phyloP scores from a whole-genome alignment of 2,797 vertebrate species.

The Sylvia borin region DNA sequence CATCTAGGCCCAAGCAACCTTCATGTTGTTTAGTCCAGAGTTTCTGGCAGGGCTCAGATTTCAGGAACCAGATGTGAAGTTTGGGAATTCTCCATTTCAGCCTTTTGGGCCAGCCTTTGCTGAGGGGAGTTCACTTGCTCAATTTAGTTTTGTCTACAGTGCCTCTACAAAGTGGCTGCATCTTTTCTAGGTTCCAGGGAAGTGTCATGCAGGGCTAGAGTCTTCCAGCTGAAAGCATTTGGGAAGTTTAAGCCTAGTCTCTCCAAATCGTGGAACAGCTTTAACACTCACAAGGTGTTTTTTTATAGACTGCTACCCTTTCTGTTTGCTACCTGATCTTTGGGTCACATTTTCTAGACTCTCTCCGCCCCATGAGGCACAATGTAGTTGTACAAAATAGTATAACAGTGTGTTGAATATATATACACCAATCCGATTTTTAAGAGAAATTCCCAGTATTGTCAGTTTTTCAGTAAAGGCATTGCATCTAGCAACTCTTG shows the following conservation, averaged over 20 bases:
- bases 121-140: neutral
- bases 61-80: neutral
- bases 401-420: neutral
- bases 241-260: neutral
- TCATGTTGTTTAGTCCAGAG: neutral
- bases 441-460: neutral
- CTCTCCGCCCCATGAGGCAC: rapidly evolving
- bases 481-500: neutral
- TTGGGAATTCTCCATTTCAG: neutral
- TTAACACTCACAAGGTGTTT: neutral
- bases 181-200: neutral
- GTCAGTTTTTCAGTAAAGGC: neutral
- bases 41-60: neutral
- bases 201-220: neutral
- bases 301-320: neutral
- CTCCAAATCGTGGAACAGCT: neutral
- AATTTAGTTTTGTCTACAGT: neutral
- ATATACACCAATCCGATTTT: neutral
- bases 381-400: neutral
- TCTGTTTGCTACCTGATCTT: neutral
- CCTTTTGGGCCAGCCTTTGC: neutral
- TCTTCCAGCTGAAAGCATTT: neutral
- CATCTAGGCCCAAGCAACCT: neutral
- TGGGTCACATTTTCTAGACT: neutral
- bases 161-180: neutral